Conservation (phyloP, 2,888 invertebrate genomes). For the Lingula anatina region DNA sequence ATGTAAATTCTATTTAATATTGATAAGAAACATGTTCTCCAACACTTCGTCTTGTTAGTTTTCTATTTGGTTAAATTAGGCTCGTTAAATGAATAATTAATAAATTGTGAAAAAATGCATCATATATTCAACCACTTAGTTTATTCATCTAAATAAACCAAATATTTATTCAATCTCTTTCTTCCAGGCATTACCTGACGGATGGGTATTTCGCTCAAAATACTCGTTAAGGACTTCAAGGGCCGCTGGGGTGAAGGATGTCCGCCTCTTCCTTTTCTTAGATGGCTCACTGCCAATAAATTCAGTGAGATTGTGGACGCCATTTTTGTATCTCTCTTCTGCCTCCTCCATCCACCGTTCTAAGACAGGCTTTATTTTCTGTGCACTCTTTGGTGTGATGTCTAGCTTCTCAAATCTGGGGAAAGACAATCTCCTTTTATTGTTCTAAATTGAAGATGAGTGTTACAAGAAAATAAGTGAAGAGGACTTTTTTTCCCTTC, state of each 20-base stretch:
- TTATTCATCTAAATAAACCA: background rate
- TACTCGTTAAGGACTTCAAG: conserved; percentile 89
- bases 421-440: background rate
- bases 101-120: background rate
- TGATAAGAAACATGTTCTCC: too few relatives aligned
- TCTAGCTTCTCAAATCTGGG: conserved; percentile 91
- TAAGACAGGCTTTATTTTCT: conserved; percentile 97
- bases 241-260: conserved; percentile 95
- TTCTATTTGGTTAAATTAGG: too few relatives aligned
- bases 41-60: too few relatives aligned
- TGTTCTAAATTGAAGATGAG: too few relatives aligned
- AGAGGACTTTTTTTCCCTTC: too few relatives aligned
- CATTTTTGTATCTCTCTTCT: conserved; percentile 77
- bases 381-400: conserved; percentile 98
- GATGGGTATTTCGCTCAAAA: conserved; percentile 95
- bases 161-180: too few relatives aligned
- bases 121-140: background rate
- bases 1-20: too few relatives aligned
- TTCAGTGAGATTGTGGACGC: conserved; percentile 86
- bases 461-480: too few relatives aligned
- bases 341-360: conserved; percentile 99
- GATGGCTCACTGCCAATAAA: conserved; percentile 82
- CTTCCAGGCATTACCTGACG: conserved; percentile 91
- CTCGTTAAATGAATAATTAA: too few relatives aligned
- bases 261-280: conserved; percentile 92